phyloP scores from a whole-genome alignment of 2,113 vertebrate genomes.

The Todiramphus chloris region DNA sequence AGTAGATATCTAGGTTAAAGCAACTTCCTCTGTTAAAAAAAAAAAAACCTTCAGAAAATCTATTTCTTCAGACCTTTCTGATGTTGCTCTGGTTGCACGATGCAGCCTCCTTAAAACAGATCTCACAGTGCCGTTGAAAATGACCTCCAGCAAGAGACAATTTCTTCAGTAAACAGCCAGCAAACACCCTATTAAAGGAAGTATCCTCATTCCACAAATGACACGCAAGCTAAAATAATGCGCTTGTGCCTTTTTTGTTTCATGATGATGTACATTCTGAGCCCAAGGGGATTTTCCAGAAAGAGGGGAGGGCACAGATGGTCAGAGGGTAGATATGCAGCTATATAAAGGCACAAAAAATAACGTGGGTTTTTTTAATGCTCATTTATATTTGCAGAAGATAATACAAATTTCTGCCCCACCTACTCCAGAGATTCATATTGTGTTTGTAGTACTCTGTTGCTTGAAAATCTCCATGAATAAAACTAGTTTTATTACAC shows the following conservation, averaged over 20 bases:
- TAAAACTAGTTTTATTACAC: background rate
- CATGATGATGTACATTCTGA: background rate
- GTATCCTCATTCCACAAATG: conserved; percentile 9
- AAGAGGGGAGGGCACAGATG: background rate
- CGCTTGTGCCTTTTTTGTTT: background rate
- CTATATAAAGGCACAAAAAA: background rate
- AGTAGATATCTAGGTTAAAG: conserved; percentile 17
- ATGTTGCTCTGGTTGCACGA: background rate
- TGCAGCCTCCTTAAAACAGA: background rate
- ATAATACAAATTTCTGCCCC: background rate
- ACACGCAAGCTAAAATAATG: background rate
- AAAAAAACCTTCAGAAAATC: background rate
- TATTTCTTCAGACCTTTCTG: background rate
- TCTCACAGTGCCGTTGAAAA: background rate
- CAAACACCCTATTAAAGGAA: background rate
- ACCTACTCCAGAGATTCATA: background rate
- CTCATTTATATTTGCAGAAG: background rate
- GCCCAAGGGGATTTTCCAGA: conserved; percentile 30
- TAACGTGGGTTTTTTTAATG: background rate
- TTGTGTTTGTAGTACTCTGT: background rate
- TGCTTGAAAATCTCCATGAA: background rate
- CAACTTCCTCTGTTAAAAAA: conserved; percentile 1
- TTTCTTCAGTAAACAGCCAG: conserved; percentile 23
- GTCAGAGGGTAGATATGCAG: background rate
- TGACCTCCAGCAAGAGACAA: conserved; percentile 2